Conservation (phyloP, 2,888 invertebrate species). For the Oscheius onirici region DNA sequence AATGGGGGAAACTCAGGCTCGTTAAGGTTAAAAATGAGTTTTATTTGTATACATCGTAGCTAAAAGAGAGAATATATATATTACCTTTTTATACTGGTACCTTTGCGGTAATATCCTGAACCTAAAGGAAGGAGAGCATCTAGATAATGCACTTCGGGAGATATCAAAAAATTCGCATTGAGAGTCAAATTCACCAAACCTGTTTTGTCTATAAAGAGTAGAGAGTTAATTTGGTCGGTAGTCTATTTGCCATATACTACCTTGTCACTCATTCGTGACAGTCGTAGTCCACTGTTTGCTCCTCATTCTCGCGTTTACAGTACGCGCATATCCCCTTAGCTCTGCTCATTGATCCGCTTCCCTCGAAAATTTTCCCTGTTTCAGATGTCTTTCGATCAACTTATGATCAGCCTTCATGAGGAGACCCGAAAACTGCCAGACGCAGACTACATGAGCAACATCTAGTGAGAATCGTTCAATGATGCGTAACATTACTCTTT, state of each 20-base stretch:
- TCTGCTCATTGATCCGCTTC: neutral
- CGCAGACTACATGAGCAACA: conserved; percentile 7
- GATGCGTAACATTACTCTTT: neutral
- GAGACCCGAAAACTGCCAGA: conserved; percentile 17
- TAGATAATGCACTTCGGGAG: too few relatives aligned
- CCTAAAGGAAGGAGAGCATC: too few relatives aligned
- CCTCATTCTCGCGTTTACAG: conserved; percentile 19
- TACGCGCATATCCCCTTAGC: neutral
- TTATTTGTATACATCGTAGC: too few relatives aligned
- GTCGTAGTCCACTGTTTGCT: conserved; percentile 21
- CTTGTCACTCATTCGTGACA: conserved; percentile 13
- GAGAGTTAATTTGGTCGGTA: neutral
- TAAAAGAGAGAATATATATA: too few relatives aligned
- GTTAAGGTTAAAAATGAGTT: too few relatives aligned
- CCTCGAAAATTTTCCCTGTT: neutral
- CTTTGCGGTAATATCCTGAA: too few relatives aligned
- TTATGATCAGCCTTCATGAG: neutral
- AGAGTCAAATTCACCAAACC: too few relatives aligned
- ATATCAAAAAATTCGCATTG: too few relatives aligned
- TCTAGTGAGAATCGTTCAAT: conserved; percentile 8
- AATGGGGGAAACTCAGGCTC: too few relatives aligned
- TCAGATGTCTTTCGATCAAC: conserved; percentile 22
- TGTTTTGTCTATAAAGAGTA: too few relatives aligned
- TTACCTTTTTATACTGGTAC: too few relatives aligned
- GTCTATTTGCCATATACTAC: conserved; percentile 3